phyloP scores from a whole-genome alignment of 2,113 vertebrate species.

The Zosterops borbonicus region DNA sequence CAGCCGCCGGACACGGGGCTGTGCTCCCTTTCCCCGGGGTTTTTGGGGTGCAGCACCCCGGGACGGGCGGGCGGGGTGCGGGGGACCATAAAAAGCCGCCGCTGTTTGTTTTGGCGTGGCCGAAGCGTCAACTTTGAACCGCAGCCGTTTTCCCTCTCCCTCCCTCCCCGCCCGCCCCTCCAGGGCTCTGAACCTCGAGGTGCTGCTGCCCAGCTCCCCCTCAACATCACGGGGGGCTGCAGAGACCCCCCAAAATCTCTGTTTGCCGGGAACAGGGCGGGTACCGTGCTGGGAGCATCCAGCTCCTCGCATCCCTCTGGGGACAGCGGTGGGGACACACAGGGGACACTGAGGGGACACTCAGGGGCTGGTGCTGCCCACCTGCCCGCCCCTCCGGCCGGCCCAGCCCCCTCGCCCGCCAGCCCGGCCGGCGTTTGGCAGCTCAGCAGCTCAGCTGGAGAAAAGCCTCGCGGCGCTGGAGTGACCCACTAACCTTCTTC shows the following conservation, averaged over 20 bases:
- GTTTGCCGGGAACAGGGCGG: too few species aligned
- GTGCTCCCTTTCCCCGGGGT: too few species aligned
- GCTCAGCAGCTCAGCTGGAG: slow-evolving; percentile 37
- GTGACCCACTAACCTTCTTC: slow-evolving; percentile 69
- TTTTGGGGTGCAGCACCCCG: rapidly evolving
- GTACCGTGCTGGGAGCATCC: too few species aligned
- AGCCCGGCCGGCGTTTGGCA: background rate
- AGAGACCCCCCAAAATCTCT: too few species aligned
- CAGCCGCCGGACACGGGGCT: background rate
- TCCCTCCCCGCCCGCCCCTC: background rate
- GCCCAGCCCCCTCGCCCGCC: background rate
- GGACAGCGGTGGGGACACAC: background rate
- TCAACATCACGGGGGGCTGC: rapidly evolving
- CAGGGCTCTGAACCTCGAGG: rapidly evolving
- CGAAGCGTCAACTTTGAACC: background rate
- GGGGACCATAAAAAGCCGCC: background rate
- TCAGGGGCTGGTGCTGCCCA: rapidly evolving
- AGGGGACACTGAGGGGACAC: too few species aligned
- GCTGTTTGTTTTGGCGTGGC: background rate
- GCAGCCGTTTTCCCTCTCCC: background rate
- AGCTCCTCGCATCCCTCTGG: rapidly evolving
- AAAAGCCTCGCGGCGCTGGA: slow-evolving; percentile 4
- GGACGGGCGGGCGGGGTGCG: background rate
- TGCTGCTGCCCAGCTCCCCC: too few species aligned
- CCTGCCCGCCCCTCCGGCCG: background rate